These are phyloP conservation scores for Lasaia peninsularis DNA, from an alignment of 1,140 invertebrate genomes.

Conservation along the genomic window DNA sequence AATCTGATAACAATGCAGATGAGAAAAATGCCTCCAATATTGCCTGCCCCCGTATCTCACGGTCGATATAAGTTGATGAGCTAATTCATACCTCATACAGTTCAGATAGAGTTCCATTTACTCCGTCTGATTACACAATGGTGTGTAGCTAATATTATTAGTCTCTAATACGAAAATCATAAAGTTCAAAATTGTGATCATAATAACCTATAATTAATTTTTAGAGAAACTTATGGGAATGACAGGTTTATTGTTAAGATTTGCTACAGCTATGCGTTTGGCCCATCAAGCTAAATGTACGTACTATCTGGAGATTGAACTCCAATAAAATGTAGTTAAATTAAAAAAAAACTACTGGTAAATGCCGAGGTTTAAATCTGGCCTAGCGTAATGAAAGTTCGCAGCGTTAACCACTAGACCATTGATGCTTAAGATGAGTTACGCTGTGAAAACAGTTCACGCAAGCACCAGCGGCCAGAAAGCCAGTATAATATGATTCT, in stretches of 20 bases:
- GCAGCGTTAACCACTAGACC: no score
- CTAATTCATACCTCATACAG: not conserved
- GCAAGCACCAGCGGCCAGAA: no score
- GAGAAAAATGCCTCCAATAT: slow-evolving; percentile 25
- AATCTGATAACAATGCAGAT: slow-evolving; percentile 25
- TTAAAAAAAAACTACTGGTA: no score
- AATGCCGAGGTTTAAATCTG: no score
- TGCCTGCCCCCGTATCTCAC: slow-evolving; percentile 17
- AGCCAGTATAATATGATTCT: no score
- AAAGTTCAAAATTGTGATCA: slow-evolving; percentile 3
- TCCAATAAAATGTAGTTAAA: no score
- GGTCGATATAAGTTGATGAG: slow-evolving; percentile 7
- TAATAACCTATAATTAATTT: slow-evolving; percentile 1
- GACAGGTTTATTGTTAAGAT: slow-evolving; percentile 5
- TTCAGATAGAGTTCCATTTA: not conserved
- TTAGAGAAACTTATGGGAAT: slow-evolving; percentile 8
- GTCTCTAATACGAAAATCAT: not conserved
- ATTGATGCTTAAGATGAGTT: no score
- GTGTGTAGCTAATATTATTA: not conserved
- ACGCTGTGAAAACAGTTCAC: no score
- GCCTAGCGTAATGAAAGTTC: no score
- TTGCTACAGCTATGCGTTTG: not conserved
- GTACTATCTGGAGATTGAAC: no score
- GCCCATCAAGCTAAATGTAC: no score
- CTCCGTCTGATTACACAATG: not conserved